A percentile compares a stretch with the other conserved stretches of the same genome.
phyloP scores from a whole-genome alignment of 2,113 vertebrate genomes.

The Apteryx mantelli region DNA sequence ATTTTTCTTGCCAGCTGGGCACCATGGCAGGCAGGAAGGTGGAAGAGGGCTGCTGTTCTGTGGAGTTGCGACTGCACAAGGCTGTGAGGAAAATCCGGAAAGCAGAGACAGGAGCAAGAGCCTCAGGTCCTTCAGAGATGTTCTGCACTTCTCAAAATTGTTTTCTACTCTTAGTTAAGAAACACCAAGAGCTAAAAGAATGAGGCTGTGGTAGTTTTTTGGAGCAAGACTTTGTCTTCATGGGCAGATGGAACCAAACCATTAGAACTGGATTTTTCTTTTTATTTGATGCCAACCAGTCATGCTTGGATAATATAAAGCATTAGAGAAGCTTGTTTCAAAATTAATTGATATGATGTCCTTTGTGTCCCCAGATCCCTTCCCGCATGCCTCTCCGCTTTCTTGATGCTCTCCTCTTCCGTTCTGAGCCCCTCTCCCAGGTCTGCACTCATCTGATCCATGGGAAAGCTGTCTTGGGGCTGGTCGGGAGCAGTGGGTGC shows the following conservation, averaged over 20 bases:
- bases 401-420: not conserved
- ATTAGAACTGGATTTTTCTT: not conserved
- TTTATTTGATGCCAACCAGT: not conserved
- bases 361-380: not conserved
- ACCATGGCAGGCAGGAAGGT: not conserved
- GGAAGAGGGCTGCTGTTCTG: not conserved
- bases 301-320: not conserved
- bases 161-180: not conserved
- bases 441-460: not conserved
- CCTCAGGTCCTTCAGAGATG: not conserved
- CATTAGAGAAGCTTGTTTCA: not conserved
- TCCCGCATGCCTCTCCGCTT: not conserved
- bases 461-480: not conserved
- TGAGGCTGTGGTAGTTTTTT: not conserved
- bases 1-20: not conserved
- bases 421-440: not conserved
- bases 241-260: not conserved
- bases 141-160: not conserved
- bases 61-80: rapidly evolving
- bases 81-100: not conserved
- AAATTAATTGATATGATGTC: not conserved
- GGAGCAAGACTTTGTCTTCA: not conserved
- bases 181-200: not conserved
- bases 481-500: not conserved
- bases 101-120: not conserved